Evolutionary conservation across 2,888 invertebrate species (phyloP), one percentile per base, ranked within the genome.

Genomic region (Amorpha juglandis): DNA sequence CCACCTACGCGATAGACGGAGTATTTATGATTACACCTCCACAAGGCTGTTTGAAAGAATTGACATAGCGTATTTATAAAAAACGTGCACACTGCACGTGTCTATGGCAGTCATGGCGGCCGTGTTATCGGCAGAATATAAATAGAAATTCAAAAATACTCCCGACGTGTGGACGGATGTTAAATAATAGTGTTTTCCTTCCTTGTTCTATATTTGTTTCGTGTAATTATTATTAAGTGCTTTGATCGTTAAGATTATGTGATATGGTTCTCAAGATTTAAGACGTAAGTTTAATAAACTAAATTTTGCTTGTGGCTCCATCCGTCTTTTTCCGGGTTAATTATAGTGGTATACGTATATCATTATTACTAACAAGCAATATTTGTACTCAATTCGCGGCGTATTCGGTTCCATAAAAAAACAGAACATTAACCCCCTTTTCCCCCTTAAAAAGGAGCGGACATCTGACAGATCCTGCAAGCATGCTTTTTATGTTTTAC

Each of bases 131-230:
- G 21, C 42, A 58, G 42, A 42, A 58, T 58, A 58, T 42, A 58
- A 58, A 58, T 58, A 58, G 42, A 58, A 42, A 58, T 42, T 38
- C 58, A 42, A 58, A 58, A 58, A 58, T 58, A 55, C 16, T 38
- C 19, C 12, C 42, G 19, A 19, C 58, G 38, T 19, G 58, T 6
- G 42, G 58, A 58, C 38, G 42, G 19, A 58, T 58, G 38, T 58
- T 58, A 33, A 53, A 53, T 53, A 53, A 38, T 38, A 38, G 9
- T 38, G 38, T 58, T 58, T 58, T 58, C 19, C 58, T 58, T 19
- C 19, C 58, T 19, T 6, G 42, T 19, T 58, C 38, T 58, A 58
- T 58, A 42, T 58, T 38, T 58, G 12, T 58, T 19, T 19, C 19
- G 58, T 58, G n/a, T 58, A 58, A 58, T 58, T 38, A 58, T 58